Conservation (phyloP, 92 coral and sea anemone genomes). For the Desmophyllum pertusum region DNA sequence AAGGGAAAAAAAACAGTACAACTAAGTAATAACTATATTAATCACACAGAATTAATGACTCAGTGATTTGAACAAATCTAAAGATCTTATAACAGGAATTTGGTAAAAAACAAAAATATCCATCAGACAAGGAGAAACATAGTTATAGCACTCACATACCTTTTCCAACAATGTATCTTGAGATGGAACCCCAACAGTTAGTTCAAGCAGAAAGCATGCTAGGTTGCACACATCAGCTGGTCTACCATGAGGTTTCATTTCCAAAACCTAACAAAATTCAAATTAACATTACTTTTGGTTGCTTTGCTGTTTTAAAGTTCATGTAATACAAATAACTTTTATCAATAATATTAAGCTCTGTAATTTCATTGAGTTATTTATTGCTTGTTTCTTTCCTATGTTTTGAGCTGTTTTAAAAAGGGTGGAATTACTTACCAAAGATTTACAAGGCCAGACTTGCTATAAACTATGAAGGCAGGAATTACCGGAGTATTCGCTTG, state of each 20-base stretch:
- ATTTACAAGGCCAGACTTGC: neutral
- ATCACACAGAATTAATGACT: no score
- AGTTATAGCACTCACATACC: constrained; percentile 28
- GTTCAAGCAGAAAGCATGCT: constrained; percentile 72
- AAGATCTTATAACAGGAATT: no score
- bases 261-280: constrained; percentile 50
- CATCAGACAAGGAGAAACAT: neutral
- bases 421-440: neutral
- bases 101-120: neutral
- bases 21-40: no score
- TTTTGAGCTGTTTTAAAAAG: neutral
- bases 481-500: no score
- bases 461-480: neutral
- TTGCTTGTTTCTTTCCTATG: neutral
- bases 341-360: neutral
- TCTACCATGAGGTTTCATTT: constrained; percentile 70
- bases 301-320: neutral
- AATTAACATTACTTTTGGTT: neutral
- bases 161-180: constrained; percentile 31
- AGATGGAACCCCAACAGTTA: constrained; percentile 62
- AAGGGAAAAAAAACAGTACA: no score
- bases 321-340: neutral
- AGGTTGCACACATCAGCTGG: constrained; percentile 81
- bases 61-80: no score
- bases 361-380: neutral